phyloP scores from a whole-genome alignment of 2,888 invertebrate genomes.

The Thecophora atra region DNA sequence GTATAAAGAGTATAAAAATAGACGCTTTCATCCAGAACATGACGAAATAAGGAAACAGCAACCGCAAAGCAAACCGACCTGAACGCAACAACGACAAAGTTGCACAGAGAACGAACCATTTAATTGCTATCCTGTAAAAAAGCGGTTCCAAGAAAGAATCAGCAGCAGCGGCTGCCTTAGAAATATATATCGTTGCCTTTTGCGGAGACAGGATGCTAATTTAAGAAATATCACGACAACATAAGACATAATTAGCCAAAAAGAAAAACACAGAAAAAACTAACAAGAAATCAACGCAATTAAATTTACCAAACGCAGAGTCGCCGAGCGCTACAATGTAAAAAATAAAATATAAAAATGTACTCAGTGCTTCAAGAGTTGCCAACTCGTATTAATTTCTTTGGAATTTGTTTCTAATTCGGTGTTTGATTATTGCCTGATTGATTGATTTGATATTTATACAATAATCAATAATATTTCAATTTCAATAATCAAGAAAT shows the following conservation, averaged over 20 bases:
- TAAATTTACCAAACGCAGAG: too few species aligned
- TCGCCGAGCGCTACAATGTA: too few species aligned
- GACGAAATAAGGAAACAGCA: conserved; percentile 30
- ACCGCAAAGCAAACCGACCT: conserved; percentile 1
- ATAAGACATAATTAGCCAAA: background rate
- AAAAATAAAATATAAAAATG: too few species aligned
- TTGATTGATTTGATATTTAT: too few species aligned
- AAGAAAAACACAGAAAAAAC: background rate
- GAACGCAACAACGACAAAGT: background rate
- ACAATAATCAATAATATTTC: too few species aligned
- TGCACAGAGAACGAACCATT: background rate
- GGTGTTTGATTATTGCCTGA: too few species aligned
- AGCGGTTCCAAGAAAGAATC: conserved; percentile 18
- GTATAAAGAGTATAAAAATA: background rate
- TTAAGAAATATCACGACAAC: background rate
- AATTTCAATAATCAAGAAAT: too few species aligned
- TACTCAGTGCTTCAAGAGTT: background rate
- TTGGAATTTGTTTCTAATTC: too few species aligned
- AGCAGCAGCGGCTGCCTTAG: conserved; percentile 7
- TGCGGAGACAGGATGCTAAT: background rate
- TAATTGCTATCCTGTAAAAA: conserved; percentile 13
- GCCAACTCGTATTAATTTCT: background rate
- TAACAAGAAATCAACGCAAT: background rate
- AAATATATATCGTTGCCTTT: background rate
- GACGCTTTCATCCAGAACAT: conserved; percentile 1